These are phyloP conservation scores for Phyllotis vaccarum DNA, from an alignment of 2,797 vertebrate genomes.

Conservation along the genomic window DNA sequence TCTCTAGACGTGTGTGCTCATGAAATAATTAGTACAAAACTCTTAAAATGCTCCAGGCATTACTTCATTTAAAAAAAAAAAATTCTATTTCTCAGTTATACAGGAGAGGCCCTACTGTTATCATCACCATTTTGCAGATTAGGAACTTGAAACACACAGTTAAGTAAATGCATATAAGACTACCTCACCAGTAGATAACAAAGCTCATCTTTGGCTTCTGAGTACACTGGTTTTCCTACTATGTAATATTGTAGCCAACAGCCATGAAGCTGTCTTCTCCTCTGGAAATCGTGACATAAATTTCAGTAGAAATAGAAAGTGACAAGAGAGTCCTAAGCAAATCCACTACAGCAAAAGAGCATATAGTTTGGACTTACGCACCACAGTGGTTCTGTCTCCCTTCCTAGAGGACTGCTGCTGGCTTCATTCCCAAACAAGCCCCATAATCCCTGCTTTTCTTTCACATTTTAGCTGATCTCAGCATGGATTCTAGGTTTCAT, in stretches of 20 bases:
- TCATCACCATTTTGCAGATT: not conserved
- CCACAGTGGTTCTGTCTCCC: not conserved
- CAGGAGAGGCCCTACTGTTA: not conserved
- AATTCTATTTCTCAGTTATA: not conserved
- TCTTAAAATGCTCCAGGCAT: not conserved
- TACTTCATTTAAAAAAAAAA: not conserved
- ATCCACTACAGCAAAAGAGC: conserved; percentile 1
- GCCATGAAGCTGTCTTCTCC: not conserved
- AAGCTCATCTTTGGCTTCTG: not conserved
- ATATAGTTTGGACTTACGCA: not conserved
- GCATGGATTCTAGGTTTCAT: not conserved
- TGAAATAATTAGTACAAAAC: not conserved
- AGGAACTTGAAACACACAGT: not conserved
- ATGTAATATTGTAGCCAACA: not conserved
- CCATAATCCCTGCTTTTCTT: not conserved
- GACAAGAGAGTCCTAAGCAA: not conserved
- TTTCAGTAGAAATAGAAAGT: not conserved
- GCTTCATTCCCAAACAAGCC: not conserved
- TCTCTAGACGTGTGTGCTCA: not conserved
- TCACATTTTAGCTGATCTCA: not conserved
- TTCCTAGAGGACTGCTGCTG: not conserved
- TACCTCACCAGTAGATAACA: not conserved
- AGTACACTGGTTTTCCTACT: not conserved
- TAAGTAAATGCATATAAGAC: not conserved
- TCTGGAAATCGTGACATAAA: not conserved